Base-by-base conservation (phyloP, 2,113 vertebrate genomes). In the Colossoma macropomum region DNA sequence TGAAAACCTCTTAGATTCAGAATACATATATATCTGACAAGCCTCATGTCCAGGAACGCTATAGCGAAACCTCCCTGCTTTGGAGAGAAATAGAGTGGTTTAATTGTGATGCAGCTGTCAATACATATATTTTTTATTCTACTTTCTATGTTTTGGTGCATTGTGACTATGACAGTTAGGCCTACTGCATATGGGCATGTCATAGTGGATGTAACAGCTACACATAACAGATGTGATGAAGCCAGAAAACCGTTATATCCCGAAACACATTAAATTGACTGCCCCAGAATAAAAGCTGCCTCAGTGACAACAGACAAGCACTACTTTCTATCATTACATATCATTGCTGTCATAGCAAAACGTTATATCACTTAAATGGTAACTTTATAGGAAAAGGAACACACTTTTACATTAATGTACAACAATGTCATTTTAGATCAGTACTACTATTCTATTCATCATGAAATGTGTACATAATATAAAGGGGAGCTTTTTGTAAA, bases 1-100 rank as follows among this genome's bases (percentile, higher is more conserved):
- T 69, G 8, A 69, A 69, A 69, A 69, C 66, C 66, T 38, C 66
- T 69, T 38, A 69, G 66, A 69, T 21, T 10, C 66, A 38, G 66
- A 38, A 69, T 41, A 11, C 66, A 69, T 38, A 69, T 45, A 1
- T 69, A 69, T 69, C 66, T 69, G 66, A 69, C 8, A n/a, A 69
- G 66, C 66, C 21, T 23, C 21, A 69, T 69, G 32, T 38, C 17
- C 19, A 38, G 66, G 66, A 69, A 69, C 10, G 34, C 32, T 38
- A 23, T 8, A 38, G 54, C 8, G 54, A 59, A 23, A 6, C 19
- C 54, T 59, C 19, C 15, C 54, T 59, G 54, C 54, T 21, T 59
- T 59, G 23, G 21, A n/a, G 54, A 21, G 54, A 21, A 59, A 38
- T 69, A 38, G 19, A 69, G 9, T 11, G 32, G 9, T 38, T 38